A percentile compares a stretch with the other conserved stretches of the same genome.
Conservation (phyloP, 2,113 vertebrate genomes). For the Pleuronectes platessa region DNA sequence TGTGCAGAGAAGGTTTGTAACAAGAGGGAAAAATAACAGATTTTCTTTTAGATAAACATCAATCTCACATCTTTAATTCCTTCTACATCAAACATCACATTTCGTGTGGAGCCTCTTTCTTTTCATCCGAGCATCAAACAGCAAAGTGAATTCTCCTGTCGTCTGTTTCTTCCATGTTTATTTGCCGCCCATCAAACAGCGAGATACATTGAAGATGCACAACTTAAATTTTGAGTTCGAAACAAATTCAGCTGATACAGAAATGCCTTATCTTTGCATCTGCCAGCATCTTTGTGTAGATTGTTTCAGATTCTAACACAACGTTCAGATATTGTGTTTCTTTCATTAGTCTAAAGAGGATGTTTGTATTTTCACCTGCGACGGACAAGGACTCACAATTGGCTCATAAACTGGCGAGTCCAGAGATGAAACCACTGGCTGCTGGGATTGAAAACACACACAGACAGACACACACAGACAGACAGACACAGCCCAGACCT, state of each 20-base stretch:
- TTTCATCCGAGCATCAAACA: neutral
- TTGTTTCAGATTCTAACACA: no score
- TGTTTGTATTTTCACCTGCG: neutral
- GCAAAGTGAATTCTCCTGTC: neutral
- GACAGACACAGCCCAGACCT: neutral
- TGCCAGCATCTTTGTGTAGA: no score
- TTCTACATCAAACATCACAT: neutral
- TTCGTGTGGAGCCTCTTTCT: neutral
- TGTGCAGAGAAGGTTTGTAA: neutral
- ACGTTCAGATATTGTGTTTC: no score
- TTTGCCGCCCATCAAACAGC: neutral
- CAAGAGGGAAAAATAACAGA: neutral
- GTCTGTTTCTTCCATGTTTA: neutral
- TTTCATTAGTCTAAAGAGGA: neutral
- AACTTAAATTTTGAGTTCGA: no score
- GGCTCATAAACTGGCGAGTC: neutral
- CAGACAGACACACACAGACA: no score
- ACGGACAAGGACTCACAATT: neutral
- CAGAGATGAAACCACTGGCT: constrained; percentile 9
- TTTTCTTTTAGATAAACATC: neutral
- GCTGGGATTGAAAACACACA: constrained; percentile 13
- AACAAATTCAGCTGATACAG: no score
- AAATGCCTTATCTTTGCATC: no score
- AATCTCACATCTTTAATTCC: neutral
- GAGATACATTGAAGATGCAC: no score